Percentiles rank a stretch among this genome's conserved stretches.
Conservation (phyloP, 2,113 vertebrate species). For the Elachura formosa region DNA sequence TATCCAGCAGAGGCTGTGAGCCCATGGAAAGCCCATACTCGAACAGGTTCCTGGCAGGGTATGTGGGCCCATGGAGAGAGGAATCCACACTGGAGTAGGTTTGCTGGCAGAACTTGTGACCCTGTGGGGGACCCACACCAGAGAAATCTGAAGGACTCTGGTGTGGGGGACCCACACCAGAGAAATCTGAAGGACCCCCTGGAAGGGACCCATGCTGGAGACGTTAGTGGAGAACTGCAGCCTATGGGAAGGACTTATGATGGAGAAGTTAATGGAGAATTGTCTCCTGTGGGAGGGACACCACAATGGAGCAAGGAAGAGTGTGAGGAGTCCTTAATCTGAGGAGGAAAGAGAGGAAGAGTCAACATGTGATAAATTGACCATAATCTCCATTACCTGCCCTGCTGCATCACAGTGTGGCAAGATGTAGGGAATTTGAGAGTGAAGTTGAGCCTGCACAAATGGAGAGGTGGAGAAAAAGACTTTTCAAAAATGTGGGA, state of each 20-base stretch:
- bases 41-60: not conserved
- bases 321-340: not conserved
- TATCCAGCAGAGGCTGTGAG: not conserved
- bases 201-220: not conserved
- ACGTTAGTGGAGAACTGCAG: not conserved
- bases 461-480: not conserved
- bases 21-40: not conserved
- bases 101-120: not conserved
- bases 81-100: not conserved
- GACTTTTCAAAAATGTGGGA: not conserved
- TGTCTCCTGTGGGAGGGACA: not conserved
- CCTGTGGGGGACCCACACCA: too few relatives aligned
- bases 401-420: fast-evolving
- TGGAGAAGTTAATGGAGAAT: not conserved
- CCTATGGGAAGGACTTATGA: not conserved
- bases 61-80: not conserved
- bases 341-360: not conserved
- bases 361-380: not conserved
- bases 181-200: not conserved
- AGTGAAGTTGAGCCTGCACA: not conserved
- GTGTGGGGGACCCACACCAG: too few relatives aligned
- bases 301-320: not conserved
- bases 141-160: not conserved
- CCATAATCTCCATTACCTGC: not conserved
- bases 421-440: not conserved